Conservation (phyloP, 2,888 invertebrate species). For the Tromatobia lineatoria region DNA sequence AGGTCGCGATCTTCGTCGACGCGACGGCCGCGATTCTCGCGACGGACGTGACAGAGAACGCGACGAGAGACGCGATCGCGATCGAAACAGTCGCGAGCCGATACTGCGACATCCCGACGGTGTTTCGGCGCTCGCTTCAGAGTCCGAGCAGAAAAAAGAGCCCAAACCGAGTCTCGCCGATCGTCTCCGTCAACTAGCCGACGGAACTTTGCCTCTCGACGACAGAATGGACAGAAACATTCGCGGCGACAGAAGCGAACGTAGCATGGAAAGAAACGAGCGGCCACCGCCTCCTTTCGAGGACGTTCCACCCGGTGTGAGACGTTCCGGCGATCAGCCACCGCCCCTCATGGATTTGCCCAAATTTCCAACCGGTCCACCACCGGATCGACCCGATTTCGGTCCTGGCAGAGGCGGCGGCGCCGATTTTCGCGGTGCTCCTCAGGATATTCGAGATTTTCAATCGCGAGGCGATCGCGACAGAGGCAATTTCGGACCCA, state of each 20-base stretch:
- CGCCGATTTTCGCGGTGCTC: conserved; percentile 78
- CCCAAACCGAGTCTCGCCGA: conserved; percentile 83
- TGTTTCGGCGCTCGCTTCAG: conserved; percentile 72
- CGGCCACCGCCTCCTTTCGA: conserved; percentile 76
- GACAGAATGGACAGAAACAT: conserved; percentile 80
- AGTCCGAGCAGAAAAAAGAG: conserved; percentile 78
- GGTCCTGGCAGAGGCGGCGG: conserved; percentile 75
- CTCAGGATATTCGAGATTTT: conserved; percentile 79
- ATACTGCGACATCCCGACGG: conserved; percentile 74
- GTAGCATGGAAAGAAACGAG: conserved; percentile 78
- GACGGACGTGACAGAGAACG: conserved; percentile 82
- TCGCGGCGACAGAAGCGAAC: conserved; percentile 75
- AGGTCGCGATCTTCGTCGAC: conserved; percentile 70
- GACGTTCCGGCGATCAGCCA: conserved; percentile 80
- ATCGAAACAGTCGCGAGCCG: conserved; percentile 79
- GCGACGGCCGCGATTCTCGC: conserved; percentile 75
- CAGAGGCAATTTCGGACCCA: conserved; percentile 75
- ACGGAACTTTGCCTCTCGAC: conserved; percentile 82
- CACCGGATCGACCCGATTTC: conserved; percentile 80
- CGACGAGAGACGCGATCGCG: conserved; percentile 81
- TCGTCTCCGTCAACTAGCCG: conserved; percentile 84
- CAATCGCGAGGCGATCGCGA: conserved; percentile 77
- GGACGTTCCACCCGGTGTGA: conserved; percentile 73
- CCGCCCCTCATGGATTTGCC: conserved; percentile 84
- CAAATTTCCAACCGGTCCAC: conserved; percentile 75